Base-by-base conservation (phyloP, 2,888 invertebrate genomes). In the Amaurobius ferox region DNA sequence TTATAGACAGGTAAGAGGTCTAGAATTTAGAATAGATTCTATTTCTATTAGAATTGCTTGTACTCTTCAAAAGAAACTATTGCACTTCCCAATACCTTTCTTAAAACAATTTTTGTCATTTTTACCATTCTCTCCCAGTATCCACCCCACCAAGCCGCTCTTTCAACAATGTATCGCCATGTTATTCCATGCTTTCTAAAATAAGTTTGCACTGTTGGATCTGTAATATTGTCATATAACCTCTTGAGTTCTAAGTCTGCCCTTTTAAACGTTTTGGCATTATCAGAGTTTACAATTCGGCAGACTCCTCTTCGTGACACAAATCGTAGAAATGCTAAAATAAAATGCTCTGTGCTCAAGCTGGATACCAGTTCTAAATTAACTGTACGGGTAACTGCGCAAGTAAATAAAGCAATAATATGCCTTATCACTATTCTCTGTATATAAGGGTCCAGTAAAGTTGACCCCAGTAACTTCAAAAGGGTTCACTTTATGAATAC, bases 91-190 rank as follows among this genome's bases (percentile, higher is more conserved):
- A 71, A 19, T 0, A 26, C 6, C 28, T 13, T 23, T 5, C 23
- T 70, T 19, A 70, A 16, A 40, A 7, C 39, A 23, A 23, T 39
- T 70, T 70, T 70, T 40, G 28, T 44, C 16, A 70, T 40, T 40
- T 23, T 19, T 16, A 70, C 44, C 9, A 70, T 39, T 44, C 39
- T 39, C 29, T 70, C 72, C 55, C 29, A 72, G 32, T 55, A 55
- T 30, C 29, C 72, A 16, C 72, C 72, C 48, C 30, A 72, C 70
- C 44, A 72, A 9, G 72, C 72, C n/a, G 72, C 29, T 55, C 19
- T n/a, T 30, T 48, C 19, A 30, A 19, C n/a, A n/a, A 72, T 72
- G 55, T 55, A 72, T 7, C 29, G 19, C 19, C 30, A 72, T 30
- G 28, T 40, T 19, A 70, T 40, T 7, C 23, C 44, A 6, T 40